These are phyloP conservation scores for Thalassarche chlororhynchos DNA, from an alignment of 2,113 vertebrate species.

Conservation along the genomic window DNA sequence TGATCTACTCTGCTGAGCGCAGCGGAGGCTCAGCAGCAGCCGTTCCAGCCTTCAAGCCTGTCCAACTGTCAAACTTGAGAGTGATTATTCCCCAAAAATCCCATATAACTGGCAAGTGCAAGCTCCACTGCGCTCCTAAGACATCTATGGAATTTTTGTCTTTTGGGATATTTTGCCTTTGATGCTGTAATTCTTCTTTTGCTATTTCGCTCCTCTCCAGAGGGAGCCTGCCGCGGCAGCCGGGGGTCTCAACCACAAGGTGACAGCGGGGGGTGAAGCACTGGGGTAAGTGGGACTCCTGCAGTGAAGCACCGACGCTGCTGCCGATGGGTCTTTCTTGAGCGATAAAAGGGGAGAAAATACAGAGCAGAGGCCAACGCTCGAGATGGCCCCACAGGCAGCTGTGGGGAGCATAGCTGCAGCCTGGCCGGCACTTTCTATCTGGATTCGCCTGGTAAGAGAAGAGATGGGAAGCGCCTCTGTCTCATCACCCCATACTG, in stretches of 20 bases:
- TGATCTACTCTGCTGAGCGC: neutral
- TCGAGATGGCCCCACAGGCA: neutral
- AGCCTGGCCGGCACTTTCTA: neutral
- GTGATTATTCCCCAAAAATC: neutral
- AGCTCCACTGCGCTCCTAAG: neutral
- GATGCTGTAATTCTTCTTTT: neutral
- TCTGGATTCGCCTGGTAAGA: neutral
- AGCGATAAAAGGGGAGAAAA: neutral
- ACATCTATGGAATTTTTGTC: neutral
- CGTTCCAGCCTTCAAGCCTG: neutral
- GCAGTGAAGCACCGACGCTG: neutral
- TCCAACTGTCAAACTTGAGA: neutral
- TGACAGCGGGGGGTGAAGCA: neutral
- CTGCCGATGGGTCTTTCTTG: neutral
- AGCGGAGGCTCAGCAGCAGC: neutral
- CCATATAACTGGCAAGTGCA: rapidly evolving
- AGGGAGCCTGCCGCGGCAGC: rapidly evolving
- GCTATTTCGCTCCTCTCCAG: neutral
- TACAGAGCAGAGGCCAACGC: rapidly evolving
- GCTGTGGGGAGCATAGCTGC: neutral
- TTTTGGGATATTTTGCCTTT: neutral
- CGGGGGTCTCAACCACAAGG: neutral
- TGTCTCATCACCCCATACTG: neutral
- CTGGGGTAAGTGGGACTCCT: neutral
- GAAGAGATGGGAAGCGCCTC: neutral